Conservation (phyloP, 2,797 vertebrate genomes). For the Sebastes oblongus region DNA sequence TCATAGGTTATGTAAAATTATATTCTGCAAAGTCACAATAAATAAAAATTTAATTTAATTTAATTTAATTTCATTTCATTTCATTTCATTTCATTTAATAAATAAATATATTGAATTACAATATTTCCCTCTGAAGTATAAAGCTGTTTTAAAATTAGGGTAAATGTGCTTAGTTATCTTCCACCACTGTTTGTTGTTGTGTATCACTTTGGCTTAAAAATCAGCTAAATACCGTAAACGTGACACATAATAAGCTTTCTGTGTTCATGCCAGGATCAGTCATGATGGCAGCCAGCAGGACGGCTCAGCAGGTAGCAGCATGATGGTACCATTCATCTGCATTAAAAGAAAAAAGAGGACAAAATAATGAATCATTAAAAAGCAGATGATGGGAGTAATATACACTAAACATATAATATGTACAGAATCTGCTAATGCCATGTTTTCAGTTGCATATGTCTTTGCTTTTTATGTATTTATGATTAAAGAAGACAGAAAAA, state of each 20-base stretch:
- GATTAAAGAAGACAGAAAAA: slow-evolving; percentile 27
- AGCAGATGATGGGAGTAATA: background rate
- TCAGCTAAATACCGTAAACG: background rate
- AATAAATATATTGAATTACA: background rate
- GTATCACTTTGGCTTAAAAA: background rate
- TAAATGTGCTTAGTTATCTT: background rate
- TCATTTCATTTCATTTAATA: too few species aligned
- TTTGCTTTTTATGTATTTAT: slow-evolving; percentile 27
- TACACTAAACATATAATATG: background rate
- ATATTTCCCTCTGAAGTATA: background rate
- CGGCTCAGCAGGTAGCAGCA: slow-evolving; percentile 25
- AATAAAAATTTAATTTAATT: background rate
- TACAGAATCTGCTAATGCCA: background rate
- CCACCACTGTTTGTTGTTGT: background rate
- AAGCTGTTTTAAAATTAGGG: background rate
- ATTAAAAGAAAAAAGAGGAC: background rate
- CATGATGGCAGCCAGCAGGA: slow-evolving; percentile 35
- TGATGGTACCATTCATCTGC: background rate
- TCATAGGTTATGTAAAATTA: background rate
- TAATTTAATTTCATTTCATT: too few species aligned
- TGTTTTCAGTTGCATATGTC: background rate
- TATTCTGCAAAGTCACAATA: background rate
- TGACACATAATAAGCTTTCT: background rate
- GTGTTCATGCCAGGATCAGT: background rate
- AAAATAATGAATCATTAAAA: background rate